Percentiles rank a stretch among this genome's conserved stretches.
These are phyloP conservation scores for Cyprinodon brontotheroides DNA, from an alignment of 2,113 vertebrate species.

Conservation along the genomic window DNA sequence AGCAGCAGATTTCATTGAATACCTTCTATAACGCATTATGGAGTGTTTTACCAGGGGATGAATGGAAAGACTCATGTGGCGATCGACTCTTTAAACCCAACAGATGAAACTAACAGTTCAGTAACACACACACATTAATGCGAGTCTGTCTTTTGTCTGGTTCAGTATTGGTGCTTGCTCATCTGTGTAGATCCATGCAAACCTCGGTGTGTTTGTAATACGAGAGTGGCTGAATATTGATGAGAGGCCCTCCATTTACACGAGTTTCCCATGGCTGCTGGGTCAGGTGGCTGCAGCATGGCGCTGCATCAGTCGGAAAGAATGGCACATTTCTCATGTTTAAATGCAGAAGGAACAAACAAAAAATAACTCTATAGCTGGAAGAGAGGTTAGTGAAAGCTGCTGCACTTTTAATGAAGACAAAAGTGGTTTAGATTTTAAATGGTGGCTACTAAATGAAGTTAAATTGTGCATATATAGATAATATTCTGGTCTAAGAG, in stretches of 20 bases:
- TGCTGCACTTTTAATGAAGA: too few species aligned
- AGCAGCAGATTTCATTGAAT: neutral
- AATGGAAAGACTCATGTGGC: constrained; percentile 26
- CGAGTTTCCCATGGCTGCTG: constrained; percentile 58
- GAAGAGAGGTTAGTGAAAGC: too few species aligned
- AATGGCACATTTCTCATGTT: too few species aligned
- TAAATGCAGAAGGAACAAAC: too few species aligned
- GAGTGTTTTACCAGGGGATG: constrained; percentile 38
- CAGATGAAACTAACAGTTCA: constrained; percentile 13
- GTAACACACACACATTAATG: neutral
- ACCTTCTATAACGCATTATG: neutral
- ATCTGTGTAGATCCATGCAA: constrained; percentile 35
- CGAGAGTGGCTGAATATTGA: constrained; percentile 69
- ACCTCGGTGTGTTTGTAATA: constrained; percentile 38
- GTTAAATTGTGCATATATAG: too few species aligned
- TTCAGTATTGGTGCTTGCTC: neutral
- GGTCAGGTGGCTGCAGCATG: too few species aligned
- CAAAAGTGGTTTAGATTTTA: too few species aligned
- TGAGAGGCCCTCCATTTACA: constrained; percentile 64
- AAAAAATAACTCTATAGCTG: too few species aligned
- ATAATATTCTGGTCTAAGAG: too few species aligned
- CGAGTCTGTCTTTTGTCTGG: constrained; percentile 18
- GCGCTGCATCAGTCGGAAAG: too few species aligned
- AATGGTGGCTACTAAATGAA: too few species aligned
- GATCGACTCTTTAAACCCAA: constrained; percentile 23